Base-by-base conservation (phyloP, 2,113 vertebrate species). In the Conger conger region DNA sequence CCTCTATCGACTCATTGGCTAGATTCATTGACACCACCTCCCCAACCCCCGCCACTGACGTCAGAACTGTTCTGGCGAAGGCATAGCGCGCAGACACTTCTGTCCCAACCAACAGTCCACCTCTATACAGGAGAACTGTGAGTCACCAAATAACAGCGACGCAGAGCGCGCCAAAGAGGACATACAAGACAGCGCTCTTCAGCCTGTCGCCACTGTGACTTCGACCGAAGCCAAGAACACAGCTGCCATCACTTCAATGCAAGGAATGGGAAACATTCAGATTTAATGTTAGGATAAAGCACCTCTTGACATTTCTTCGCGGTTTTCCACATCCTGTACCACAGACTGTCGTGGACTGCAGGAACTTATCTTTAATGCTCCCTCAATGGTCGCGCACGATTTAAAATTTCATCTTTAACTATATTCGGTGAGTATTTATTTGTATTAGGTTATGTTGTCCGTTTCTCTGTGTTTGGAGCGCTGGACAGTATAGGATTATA, bases 1-100 rank as follows among this genome's bases (percentile, higher is more conserved):
- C 37, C 53, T 63, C 82, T 57, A 40, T 82, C 80, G 82, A 87
- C 85, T 88, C 85, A 85, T 86, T 89, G 86, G 76, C 53, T 83
- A 11, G 45, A 53, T 81, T 15, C 38, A 78, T 91, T 87, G 87
- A 91, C 68, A 73, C 68, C n/a, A 7, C 57, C 68, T 5, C 76
- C 68, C 42, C 73, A 16, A 27, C 84, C 82, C 80, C 86, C 89
- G 87, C 86, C 90, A 42, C 88, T 95, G 94, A 95, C 95, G 95
- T 95, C 94, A 91, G 82, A 84, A 45, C 27, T 73, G 54, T 85
- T 76, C 89, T 57, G 83, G 81, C 86, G 84, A 88, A 73, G 92
- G 92, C 91, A 91, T 84, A 53, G 89, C 83, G 86, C 82, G 86
- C 84, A 88, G 85, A 87, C 86, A 84, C 90, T 50, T 33, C 80